These are phyloP conservation scores for Coleophora flavipennella DNA, from an alignment of 2,888 invertebrate genomes.

Conservation along the genomic window DNA sequence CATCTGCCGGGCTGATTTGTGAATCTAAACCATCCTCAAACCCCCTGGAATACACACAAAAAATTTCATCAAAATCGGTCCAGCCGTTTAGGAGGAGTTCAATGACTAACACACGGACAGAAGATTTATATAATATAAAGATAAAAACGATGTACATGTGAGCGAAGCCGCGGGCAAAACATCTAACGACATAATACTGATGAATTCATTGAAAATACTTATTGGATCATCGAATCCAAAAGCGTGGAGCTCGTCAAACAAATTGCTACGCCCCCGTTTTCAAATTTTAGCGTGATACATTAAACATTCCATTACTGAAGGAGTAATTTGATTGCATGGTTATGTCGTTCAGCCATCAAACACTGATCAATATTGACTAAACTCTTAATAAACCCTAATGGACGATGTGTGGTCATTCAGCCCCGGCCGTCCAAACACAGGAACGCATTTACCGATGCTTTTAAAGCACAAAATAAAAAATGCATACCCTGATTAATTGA, in stretches of 20 bases:
- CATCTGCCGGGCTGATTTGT: too few relatives aligned
- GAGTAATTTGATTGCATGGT: conserved; percentile 51
- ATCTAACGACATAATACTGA: too few relatives aligned
- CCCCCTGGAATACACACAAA: too few relatives aligned
- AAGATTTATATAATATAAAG: too few relatives aligned
- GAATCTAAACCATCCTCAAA: too few relatives aligned
- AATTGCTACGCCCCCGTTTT: conserved; percentile 17
- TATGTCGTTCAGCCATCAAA: conserved; percentile 38
- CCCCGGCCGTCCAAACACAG: conserved; percentile 27
- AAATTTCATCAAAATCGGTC: too few relatives aligned
- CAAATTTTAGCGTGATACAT: conserved; percentile 14
- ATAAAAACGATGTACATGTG: too few relatives aligned
- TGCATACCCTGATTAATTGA: conserved; percentile 59
- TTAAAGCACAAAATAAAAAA: conserved; percentile 39
- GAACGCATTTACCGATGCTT: conserved; percentile 36
- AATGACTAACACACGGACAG: too few relatives aligned
- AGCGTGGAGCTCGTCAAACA: conserved; percentile 14
- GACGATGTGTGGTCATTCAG: conserved; percentile 35
- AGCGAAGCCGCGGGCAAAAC: too few relatives aligned
- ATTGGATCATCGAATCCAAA: neutral
- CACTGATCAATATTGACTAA: conserved; percentile 61
- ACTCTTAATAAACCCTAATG: conserved; percentile 63
- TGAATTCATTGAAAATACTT: too few relatives aligned
- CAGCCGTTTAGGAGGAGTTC: too few relatives aligned
- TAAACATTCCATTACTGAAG: conserved; percentile 28